Evolutionary conservation across 2,888 invertebrate species (phyloP).

Genomic region (Hydrotaea diabolus): DNA sequence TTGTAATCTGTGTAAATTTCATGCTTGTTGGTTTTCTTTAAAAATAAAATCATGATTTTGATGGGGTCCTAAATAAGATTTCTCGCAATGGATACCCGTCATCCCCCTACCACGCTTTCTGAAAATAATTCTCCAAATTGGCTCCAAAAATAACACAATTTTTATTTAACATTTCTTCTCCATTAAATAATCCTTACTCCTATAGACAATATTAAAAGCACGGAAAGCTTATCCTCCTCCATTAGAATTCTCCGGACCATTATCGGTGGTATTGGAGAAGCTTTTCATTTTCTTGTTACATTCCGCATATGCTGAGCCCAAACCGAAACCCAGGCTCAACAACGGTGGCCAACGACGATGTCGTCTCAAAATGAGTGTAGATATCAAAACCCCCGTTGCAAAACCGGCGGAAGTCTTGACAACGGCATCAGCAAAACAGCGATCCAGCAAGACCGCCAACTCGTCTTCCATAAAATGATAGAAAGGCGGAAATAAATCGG

Average conservation of each 20-base stretch:
- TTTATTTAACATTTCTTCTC: too few species aligned
- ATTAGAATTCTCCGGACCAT: not conserved
- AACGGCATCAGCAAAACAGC: conserved; percentile 72
- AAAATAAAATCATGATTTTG: too few species aligned
- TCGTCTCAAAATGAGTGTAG: conserved; percentile 71
- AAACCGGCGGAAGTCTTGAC: conserved; percentile 73
- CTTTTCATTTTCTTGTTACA: conserved; percentile 59
- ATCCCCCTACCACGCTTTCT: too few species aligned
- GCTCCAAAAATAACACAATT: too few species aligned
- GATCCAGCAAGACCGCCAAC: conserved; percentile 66
- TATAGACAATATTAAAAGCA: too few species aligned
- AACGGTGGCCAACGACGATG: conserved; percentile 71
- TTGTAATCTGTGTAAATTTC: too few species aligned
- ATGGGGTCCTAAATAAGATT: too few species aligned
- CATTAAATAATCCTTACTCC: too few species aligned
- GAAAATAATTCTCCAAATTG: too few species aligned
- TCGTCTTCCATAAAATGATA: conserved; percentile 68
- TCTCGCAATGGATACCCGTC: too few species aligned
- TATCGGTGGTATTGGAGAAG: not conserved
- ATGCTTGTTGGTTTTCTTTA: too few species aligned
- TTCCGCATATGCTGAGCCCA: conserved; percentile 63
- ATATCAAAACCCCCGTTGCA: conserved; percentile 71
- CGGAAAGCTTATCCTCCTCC: too few species aligned
- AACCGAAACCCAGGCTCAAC: conserved; percentile 69
- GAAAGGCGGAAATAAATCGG: not conserved